A percentile compares a stretch with the other conserved stretches of the same genome.
Evolutionary conservation across 1,140 invertebrate species (phyloP).

Genomic region (Scylla paramamosain): DNA sequence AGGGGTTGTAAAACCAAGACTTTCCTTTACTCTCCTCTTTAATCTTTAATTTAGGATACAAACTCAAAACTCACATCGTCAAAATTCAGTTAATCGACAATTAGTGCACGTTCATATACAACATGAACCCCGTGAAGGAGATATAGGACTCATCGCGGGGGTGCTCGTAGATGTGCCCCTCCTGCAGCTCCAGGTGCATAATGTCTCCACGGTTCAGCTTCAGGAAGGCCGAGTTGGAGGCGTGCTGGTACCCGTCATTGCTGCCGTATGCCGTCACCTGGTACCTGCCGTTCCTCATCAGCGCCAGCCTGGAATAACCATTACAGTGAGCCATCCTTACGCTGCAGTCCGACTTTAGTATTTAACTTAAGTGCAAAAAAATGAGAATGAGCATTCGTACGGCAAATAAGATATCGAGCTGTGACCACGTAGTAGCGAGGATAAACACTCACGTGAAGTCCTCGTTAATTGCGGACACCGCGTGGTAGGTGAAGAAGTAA

Average conservation of each 20-base stretch:
- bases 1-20: no score
- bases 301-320: constrained; percentile 27
- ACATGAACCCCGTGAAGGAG: constrained; percentile 40
- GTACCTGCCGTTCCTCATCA: constrained; percentile 27
- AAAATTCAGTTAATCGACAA: no score
- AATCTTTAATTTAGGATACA: no score
- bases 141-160: constrained; percentile 46
- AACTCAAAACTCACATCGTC: no score
- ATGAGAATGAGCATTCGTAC: neutral
- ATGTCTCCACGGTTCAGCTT: neutral
- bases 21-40: no score
- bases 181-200: constrained; percentile 47
- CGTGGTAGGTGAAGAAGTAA: constrained; percentile 56
- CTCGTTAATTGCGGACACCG: neutral
- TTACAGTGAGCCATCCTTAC: neutral
- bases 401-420: neutral
- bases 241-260: neutral
- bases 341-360: neutral
- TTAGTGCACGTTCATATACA: neutral
- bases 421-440: no score
- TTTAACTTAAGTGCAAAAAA: neutral
- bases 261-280: constrained; percentile 55
- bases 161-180: constrained; percentile 43
- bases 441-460: constrained; percentile 51
- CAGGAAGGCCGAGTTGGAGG: constrained; percentile 42